Percentiles rank a stretch among this genome's conserved stretches.
phyloP scores from a whole-genome alignment of 1,140 invertebrate genomes.

The Bombus huntii region DNA sequence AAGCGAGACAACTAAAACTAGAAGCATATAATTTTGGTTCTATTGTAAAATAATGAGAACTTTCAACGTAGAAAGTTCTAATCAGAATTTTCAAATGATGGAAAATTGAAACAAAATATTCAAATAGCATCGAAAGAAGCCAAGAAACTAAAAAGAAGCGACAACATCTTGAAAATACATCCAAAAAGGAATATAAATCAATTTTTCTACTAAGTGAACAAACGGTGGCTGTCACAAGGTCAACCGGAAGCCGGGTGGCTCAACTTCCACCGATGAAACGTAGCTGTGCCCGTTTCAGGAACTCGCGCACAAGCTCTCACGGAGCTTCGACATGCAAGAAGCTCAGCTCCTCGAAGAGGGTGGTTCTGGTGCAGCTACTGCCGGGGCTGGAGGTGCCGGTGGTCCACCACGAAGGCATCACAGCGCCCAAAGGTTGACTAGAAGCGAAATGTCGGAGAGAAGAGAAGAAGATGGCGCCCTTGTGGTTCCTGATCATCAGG shows the following conservation, averaged over 20 bases:
- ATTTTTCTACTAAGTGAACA: not conserved
- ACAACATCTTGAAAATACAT: not conserved
- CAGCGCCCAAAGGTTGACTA: slow-evolving; percentile 76
- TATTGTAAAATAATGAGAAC: rapidly evolving
- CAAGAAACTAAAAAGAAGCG: not conserved
- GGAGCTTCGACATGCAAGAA: slow-evolving; percentile 93
- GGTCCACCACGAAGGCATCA: slow-evolving; percentile 79
- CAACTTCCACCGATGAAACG: slow-evolving; percentile 44
- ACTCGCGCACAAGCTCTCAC: slow-evolving; percentile 91
- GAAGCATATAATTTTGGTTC: not conserved
- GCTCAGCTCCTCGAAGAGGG: slow-evolving; percentile 89
- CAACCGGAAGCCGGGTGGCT: not conserved
- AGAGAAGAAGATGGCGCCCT: slow-evolving; percentile 85
- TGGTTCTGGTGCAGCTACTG: slow-evolving; percentile 84
- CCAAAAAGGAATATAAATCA: not conserved
- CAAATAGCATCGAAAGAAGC: not conserved
- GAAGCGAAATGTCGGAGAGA: slow-evolving; percentile 84
- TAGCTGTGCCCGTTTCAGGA: slow-evolving; percentile 84
- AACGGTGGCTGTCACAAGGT: slow-evolving; percentile 37
- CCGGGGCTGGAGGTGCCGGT: slow-evolving; percentile 83
- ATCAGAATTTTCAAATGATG: not conserved
- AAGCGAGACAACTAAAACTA: not conserved
- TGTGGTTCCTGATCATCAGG: slow-evolving; percentile 92
- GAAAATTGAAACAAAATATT: not conserved
- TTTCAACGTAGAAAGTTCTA: not conserved